Evolutionary conservation across 2,888 invertebrate species (phyloP), one percentile per base, ranked within the genome.

Genomic region (Agrochola lychnidis): DNA sequence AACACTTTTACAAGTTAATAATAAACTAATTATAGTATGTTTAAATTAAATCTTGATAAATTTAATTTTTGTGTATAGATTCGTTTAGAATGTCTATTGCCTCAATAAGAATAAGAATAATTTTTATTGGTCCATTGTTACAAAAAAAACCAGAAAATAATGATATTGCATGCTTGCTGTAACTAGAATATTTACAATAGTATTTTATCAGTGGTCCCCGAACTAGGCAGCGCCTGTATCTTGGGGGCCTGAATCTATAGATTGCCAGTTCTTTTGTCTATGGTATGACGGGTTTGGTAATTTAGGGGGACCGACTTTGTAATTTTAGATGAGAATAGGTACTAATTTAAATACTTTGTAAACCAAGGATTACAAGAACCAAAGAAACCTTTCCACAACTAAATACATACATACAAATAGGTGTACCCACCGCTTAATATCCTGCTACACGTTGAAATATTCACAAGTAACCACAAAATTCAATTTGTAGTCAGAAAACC

Each of bases 391-490:
- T 78, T 70, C 69, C 57, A 71, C 51, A 77, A 83, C 70, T 76
- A 86, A 76, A 79, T 76, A 86, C 78, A 73, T 70, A 73, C 73
- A 70, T 68, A 76, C 71, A 79, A 70, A 74, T 78, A 79, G 79
- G 82, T 68, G 81, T 66, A 67, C 70, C 90, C 89, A 93, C 93
- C 93, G 92, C 91, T 94, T 94, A 94, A 95, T 95, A 95, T 95
- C 94, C 95, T 91, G 70, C 87, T 85, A 81, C 76, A 87, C 83
- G 86, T 90, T 95, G 93, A 96, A 95, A 95, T 96, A 96, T 96
- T 95, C 96, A 94, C 91, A 90, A 91, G 93, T 86, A 93, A 96
- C 96, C 96, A 94, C 96, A 95, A 95, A 96, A 96, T 96, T 96
- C 96, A 96, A 96, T 96, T 96, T 96, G 94, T 94, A 92, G 87